phyloP scores from a whole-genome alignment of 2,797 vertebrate genomes.

The Tangara arthus region DNA sequence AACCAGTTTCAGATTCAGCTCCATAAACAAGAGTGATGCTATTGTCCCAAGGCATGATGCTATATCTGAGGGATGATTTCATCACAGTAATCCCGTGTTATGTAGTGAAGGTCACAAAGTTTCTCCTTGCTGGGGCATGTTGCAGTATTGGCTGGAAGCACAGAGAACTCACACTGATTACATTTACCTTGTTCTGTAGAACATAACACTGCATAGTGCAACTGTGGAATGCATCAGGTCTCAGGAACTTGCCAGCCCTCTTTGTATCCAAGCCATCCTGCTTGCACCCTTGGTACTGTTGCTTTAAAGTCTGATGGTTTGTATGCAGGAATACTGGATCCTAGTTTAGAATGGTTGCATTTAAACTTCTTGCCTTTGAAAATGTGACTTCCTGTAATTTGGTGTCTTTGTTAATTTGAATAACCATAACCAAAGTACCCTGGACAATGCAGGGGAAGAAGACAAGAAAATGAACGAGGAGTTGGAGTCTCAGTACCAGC shows the following conservation, averaged over 20 bases:
- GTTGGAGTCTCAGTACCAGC: slow-evolving; percentile 92
- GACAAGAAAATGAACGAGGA: slow-evolving; percentile 90
- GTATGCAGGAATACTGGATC: not conserved
- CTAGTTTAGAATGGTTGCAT: not conserved
- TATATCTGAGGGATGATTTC: not conserved
- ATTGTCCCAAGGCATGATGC: not conserved
- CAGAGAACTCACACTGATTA: not conserved
- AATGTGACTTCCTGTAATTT: slow-evolving; percentile 65
- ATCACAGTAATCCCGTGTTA: not conserved
- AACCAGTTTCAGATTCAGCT: not conserved
- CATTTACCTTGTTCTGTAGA: not conserved
- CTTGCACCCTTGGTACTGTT: not conserved
- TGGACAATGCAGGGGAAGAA: slow-evolving; percentile 86
- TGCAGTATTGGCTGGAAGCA: not conserved
- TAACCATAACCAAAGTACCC: slow-evolving; percentile 77
- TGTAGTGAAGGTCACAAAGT: not conserved
- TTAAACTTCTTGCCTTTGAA: not conserved
- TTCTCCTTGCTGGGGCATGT: not conserved
- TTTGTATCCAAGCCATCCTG: not conserved
- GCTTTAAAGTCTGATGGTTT: not conserved
- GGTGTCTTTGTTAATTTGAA: slow-evolving; percentile 76
- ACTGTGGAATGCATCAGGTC: not conserved
- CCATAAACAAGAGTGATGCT: not conserved
- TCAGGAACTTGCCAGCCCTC: not conserved
- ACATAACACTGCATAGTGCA: not conserved